Base-by-base conservation (phyloP, 2,888 invertebrate species). In the Lacanobia oleracea region DNA sequence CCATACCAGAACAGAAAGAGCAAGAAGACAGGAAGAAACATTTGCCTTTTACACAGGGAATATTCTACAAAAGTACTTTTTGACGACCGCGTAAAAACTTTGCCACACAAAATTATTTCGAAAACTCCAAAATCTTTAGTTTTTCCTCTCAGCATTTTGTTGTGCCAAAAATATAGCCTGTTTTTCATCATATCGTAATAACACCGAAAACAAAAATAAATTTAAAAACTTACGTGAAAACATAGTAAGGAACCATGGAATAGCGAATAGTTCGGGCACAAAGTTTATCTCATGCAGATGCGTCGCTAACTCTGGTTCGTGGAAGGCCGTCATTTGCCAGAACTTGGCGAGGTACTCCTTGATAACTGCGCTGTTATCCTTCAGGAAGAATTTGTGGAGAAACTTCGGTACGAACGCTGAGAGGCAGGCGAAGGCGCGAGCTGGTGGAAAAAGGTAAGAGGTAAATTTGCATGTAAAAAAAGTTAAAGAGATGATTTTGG, bases 191-290 rank as follows among this genome's bases (percentile, higher is more conserved):
- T 12, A 51, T 21, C 21, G 0, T 21, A 50, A 50, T 21, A 9
- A 10, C 4, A 51, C 5, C 14, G 23, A 23, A 23, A 53, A 53
- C 14, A 0, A 6, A 53, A 7, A 21, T 23, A 8, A 27, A 16
- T 8, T 27, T 8, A 56, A 27, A 51, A 14, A 78, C 74, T 97
- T 95, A 99, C 99, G 99, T 72, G 99, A 99, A 95, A 99, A 99
- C 98, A 99, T 99, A 9, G 99, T 99, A 50, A 99, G 96, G 92
- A 99, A 99, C 99, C 99, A 99, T 0, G 99, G 99, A 92, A 99
- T 99, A 27, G 99, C 99, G 94, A 99, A 99, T 21, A 99, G 96
- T 93, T 99, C 99, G 0, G 99, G 99, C 84, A 98, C 98, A 92
- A 99, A 99, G 89, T 98, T 98, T 84, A 99, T 99, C 21, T 98